These are phyloP conservation scores for Polyergus mexicanus DNA, from an alignment of 1,140 invertebrate species.

Conservation along the genomic window DNA sequence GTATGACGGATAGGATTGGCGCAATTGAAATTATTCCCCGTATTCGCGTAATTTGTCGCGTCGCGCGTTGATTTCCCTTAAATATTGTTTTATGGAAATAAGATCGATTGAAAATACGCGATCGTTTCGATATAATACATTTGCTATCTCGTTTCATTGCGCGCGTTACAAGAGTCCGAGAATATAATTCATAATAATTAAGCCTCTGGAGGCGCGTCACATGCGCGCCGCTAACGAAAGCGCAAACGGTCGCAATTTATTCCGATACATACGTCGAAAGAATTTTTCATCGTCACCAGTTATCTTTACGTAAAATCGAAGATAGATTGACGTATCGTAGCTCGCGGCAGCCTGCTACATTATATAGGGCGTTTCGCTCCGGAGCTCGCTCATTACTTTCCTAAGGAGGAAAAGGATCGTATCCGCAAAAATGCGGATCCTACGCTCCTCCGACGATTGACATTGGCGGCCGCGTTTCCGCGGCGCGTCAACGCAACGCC, in stretches of 20 bases:
- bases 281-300: conserved; percentile 30
- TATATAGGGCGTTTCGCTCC: conserved; percentile 6
- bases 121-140: not conserved
- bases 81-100: not conserved
- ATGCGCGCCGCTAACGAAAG: conserved; percentile 3
- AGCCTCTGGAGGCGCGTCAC: not conserved
- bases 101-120: not conserved
- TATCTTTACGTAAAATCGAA: conserved; percentile 10
- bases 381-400: conserved; percentile 36
- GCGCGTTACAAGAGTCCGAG: not conserved
- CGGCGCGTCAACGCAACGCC: conserved; percentile 42
- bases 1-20: conserved; percentile 57
- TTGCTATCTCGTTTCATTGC: not conserved
- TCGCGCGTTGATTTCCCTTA: not conserved
- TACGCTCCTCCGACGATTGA: conserved; percentile 20
- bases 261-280: conserved; percentile 5
- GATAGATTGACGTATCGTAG: conserved; percentile 36
- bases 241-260: conserved; percentile 12
- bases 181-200: conserved; percentile 36
- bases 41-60: conserved; percentile 28
- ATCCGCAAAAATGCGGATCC: conserved; percentile 44
- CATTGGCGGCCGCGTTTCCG: conserved; percentile 14
- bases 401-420: conserved; percentile 46
- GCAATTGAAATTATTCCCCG: conserved; percentile 46
- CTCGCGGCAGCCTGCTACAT: not conserved